Percentiles rank a stretch among this genome's conserved stretches.
Conservation (phyloP, 1,140 invertebrate species). For the Aleiodes sp. region DNA sequence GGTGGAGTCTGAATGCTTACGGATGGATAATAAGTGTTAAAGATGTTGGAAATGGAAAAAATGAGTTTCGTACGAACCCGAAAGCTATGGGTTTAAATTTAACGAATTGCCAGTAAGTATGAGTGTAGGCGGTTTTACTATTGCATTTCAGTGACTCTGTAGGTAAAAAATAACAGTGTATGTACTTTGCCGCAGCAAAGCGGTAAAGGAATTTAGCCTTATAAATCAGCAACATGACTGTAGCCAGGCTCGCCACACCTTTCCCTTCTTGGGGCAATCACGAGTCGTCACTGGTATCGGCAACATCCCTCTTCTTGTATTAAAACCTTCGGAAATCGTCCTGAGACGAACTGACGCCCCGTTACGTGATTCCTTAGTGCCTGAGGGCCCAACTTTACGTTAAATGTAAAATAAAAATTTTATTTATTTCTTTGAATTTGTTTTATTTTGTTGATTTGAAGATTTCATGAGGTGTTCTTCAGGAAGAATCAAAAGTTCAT, state of each 20-base stretch:
- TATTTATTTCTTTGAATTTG: not conserved
- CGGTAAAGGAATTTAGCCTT: slow-evolving; percentile 61
- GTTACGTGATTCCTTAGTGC: slow-evolving; percentile 36
- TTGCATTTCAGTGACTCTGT: slow-evolving; percentile 11
- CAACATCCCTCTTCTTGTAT: slow-evolving; percentile 38
- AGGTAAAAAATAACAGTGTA: not conserved
- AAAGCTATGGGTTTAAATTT: slow-evolving; percentile 1
- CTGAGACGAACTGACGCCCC: not conserved
- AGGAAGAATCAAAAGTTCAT: no score
- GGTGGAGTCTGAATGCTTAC: not conserved
- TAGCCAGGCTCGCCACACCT: slow-evolving; percentile 61
- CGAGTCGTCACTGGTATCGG: slow-evolving; percentile 53
- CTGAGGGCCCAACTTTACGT: slow-evolving; percentile 35
- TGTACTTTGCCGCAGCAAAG: slow-evolving; percentile 13
- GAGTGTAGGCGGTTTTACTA: slow-evolving; percentile 21
- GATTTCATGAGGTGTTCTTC: no score
- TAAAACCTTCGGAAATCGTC: slow-evolving; percentile 17
- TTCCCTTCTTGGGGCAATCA: slow-evolving; percentile 67
- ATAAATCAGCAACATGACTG: slow-evolving; percentile 67
- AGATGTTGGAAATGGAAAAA: no score
- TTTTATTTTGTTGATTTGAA: no score
- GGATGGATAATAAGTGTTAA: not conserved
- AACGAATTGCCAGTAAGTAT: no score
- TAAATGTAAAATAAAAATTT: slow-evolving; percentile 23
- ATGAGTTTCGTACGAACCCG: not conserved